These are phyloP conservation scores for Eutolmus rufibarbis DNA, from an alignment of 2,888 invertebrate species.

Conservation along the genomic window DNA sequence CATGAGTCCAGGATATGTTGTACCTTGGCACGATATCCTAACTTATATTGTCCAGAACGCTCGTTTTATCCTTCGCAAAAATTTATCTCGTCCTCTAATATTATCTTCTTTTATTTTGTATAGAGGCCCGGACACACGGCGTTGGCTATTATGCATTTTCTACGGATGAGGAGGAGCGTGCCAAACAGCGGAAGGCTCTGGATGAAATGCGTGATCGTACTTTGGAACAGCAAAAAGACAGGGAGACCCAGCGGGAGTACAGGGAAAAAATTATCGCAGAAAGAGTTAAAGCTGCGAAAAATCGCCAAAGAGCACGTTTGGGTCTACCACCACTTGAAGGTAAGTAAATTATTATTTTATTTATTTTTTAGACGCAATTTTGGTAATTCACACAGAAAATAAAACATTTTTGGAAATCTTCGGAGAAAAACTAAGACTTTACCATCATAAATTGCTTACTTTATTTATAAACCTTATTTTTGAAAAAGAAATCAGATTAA, in stretches of 20 bases:
- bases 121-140: constrained; percentile 91
- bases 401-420: no score
- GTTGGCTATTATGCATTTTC: constrained; percentile 92
- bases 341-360: constrained; percentile 50
- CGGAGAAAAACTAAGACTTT: no score
- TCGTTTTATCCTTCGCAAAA: background rate
- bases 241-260: constrained; percentile 68
- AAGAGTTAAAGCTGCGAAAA: constrained; percentile 75
- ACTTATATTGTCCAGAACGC: background rate
- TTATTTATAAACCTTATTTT: no score
- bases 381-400: background rate
- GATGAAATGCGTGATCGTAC: constrained; percentile 76
- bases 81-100: background rate
- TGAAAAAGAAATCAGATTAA: no score
- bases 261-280: constrained; percentile 74
- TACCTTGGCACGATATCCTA: background rate
- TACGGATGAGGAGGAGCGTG: constrained; percentile 80
- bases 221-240: constrained; percentile 70
- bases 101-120: constrained; percentile 48
- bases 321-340: constrained; percentile 75
- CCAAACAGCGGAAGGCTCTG: constrained; percentile 81
- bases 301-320: constrained; percentile 74
- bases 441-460: no score
- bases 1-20: background rate
- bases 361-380: background rate